Conservation (phyloP, 2,113 vertebrate genomes). For the Abramis brama region DNA sequence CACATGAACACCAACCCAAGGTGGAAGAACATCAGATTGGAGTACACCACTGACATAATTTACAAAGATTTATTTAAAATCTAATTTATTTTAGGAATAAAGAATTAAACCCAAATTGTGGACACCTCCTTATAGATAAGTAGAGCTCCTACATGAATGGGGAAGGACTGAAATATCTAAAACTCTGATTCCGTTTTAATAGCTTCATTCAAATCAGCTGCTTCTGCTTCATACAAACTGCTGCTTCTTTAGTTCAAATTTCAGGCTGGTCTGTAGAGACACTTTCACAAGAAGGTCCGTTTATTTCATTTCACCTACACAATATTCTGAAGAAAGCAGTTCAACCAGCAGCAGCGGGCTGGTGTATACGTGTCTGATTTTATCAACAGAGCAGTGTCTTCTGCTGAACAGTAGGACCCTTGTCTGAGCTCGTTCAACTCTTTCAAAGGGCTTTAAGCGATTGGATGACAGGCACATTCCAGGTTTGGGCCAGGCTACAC, state of each 20-base stretch:
- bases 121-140: not conserved
- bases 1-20: not conserved
- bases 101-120: not conserved
- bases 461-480: constrained; percentile 3
- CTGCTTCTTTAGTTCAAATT: not conserved
- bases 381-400: constrained; percentile 15
- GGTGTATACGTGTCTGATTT: not conserved
- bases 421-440: constrained; percentile 9
- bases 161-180: not conserved
- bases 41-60: not conserved
- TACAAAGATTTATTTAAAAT: not conserved
- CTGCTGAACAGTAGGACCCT: not conserved
- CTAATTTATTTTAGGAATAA: not conserved
- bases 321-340: not conserved
- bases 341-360: not conserved
- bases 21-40: not conserved
- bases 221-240: not conserved
- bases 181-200: not conserved
- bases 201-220: not conserved
- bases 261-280: not conserved
- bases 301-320: not conserved
- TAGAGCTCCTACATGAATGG: not conserved
- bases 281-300: not conserved
- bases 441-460: not conserved
- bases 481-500: not conserved